Conservation (phyloP, 2,797 vertebrate species). For the Kryptolebias ocellatus region DNA sequence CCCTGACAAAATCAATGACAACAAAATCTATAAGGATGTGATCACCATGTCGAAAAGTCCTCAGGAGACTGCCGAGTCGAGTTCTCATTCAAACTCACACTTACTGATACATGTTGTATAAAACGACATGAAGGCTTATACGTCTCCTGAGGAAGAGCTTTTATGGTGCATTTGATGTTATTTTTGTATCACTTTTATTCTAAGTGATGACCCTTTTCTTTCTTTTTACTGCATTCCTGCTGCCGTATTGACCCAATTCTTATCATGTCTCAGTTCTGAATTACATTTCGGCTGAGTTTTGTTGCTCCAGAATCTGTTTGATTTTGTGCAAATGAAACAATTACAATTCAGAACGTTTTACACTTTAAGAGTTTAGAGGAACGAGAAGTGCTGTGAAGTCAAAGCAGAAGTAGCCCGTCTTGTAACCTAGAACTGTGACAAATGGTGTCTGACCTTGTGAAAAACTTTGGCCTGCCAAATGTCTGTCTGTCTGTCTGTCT, state of each 20-base stretch:
- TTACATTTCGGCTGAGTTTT: neutral
- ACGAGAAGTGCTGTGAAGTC: neutral
- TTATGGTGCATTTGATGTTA: too few relatives aligned
- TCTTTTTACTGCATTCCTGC: neutral
- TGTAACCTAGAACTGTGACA: conserved; percentile 19
- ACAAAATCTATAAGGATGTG: conserved; percentile 46
- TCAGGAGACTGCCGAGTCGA: conserved; percentile 4
- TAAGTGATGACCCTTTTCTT: neutral
- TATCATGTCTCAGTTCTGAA: neutral
- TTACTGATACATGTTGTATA: neutral
- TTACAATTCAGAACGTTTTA: too few relatives aligned
- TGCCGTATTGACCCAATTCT: neutral
- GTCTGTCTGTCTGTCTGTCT: conserved; percentile 51
- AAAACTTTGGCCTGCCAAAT: conserved; percentile 58
- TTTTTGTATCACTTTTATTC: neutral
- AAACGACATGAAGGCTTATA: neutral
- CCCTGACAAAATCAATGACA: conserved; percentile 53
- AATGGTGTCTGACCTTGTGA: conserved; percentile 64
- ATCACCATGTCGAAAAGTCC: conserved; percentile 34
- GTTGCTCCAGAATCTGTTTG: neutral
- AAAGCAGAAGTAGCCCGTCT: conserved; percentile 2
- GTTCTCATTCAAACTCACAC: conserved; percentile 9
- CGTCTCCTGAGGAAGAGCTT: too few relatives aligned
- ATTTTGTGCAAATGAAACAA: too few relatives aligned
- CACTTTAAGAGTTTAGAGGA: neutral